Evolutionary conservation across 2,113 vertebrate genomes (phyloP).

Genomic region (Lota lota): DNA sequence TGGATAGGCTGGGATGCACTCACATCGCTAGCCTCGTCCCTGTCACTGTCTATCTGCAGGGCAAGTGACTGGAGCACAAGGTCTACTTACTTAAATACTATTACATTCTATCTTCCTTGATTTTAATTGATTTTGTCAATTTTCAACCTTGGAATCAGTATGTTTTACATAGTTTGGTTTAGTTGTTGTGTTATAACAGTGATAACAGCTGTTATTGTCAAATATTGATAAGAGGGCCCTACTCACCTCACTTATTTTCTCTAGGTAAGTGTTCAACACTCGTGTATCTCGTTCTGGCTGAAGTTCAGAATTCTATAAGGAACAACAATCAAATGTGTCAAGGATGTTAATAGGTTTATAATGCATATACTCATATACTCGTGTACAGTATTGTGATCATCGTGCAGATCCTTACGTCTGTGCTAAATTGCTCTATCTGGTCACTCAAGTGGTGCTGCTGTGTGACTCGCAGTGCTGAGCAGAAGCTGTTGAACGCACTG

Average conservation of each 20-base stretch:
- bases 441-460: conserved; percentile 85
- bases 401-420: conserved; percentile 47
- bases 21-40: conserved; percentile 28
- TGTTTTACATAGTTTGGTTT: too few relatives aligned
- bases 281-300: conserved; percentile 18
- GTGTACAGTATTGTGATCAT: background rate
- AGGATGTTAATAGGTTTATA: conserved; percentile 5
- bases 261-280: too few relatives aligned
- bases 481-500: conserved; percentile 85
- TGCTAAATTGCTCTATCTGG: conserved; percentile 45
- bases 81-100: too few relatives aligned
- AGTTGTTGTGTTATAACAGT: too few relatives aligned
- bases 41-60: conserved; percentile 21
- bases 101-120: too few relatives aligned
- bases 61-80: conserved; percentile 11
- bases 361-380: background rate
- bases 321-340: conserved; percentile 13
- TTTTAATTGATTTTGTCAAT: too few relatives aligned
- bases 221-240: too few relatives aligned
- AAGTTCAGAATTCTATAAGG: conserved; percentile 29
- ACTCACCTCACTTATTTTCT: too few relatives aligned
- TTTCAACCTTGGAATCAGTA: too few relatives aligned
- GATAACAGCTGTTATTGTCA: too few relatives aligned
- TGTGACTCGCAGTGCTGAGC: conserved; percentile 81
- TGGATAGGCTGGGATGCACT: background rate